Percentiles rank a stretch among this genome's conserved stretches.
phyloP scores from a whole-genome alignment of 1,140 invertebrate genomes.

The Lordiphosa stackelbergi region DNA sequence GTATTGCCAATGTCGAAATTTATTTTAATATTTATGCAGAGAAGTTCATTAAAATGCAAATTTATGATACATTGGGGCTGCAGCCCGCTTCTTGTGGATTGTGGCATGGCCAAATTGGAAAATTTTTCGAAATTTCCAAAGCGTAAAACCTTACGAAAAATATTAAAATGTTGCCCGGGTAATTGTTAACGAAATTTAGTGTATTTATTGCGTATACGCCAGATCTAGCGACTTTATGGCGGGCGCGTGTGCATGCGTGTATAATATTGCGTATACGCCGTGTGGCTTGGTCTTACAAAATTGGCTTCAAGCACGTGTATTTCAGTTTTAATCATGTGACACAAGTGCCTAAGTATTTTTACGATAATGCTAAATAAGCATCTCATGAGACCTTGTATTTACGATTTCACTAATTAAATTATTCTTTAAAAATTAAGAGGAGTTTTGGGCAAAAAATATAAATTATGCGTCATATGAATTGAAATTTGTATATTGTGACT shows the following conservation, averaged over 20 bases:
- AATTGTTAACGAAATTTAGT: constrained; percentile 64
- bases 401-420: too few species aligned
- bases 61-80: constrained; percentile 55
- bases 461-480: too few species aligned
- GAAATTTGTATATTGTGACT: too few species aligned
- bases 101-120: constrained; percentile 34
- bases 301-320: constrained; percentile 20
- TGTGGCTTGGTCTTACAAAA: constrained; percentile 1
- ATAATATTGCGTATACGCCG: constrained; percentile 60
- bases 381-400: too few species aligned
- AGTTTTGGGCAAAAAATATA: too few species aligned
- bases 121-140: constrained; percentile 35
- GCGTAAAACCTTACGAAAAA: constrained; percentile 43
- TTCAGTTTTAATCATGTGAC: constrained; percentile 16
- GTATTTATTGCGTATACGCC: constrained; percentile 60
- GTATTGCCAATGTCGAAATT: constrained; percentile 62
- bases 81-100: constrained; percentile 22
- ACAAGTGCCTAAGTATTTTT: too few species aligned
- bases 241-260: constrained; percentile 16
- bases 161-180: constrained; percentile 52
- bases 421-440: too few species aligned
- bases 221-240: constrained; percentile 36
- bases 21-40: constrained; percentile 72
- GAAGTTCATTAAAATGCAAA: constrained; percentile 69
- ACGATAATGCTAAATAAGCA: too few species aligned